phyloP scores from a whole-genome alignment of 92 coral and sea anemone species.

The Bergia puertoricense region DNA sequence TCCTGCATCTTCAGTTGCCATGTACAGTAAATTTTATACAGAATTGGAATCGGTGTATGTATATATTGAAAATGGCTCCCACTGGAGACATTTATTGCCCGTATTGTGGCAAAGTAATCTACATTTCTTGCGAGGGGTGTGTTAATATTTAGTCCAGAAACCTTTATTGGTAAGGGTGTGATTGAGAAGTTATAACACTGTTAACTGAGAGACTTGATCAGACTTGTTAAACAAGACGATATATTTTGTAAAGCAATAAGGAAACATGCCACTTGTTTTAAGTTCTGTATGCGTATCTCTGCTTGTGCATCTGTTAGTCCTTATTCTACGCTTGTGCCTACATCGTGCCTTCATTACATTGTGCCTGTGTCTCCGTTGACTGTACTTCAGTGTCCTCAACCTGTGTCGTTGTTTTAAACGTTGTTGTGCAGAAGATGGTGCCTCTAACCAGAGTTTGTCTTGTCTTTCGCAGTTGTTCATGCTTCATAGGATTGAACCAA shows the following conservation, averaged over 20 bases:
- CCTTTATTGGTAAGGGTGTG: background rate
- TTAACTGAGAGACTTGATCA: background rate
- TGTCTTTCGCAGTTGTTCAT: too few relatives aligned
- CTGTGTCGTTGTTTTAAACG: too few relatives aligned
- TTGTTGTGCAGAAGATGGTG: too few relatives aligned
- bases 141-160: background rate
- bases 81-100: background rate
- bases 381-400: too few relatives aligned
- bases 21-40: slow-evolving; percentile 46
- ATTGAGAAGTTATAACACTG: background rate
- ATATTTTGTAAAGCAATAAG: background rate
- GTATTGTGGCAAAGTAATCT: slow-evolving; percentile 7
- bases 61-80: slow-evolving; percentile 27
- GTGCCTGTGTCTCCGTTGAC: too few relatives aligned
- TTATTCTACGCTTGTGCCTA: too few relatives aligned
- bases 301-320: too few relatives aligned
- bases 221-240: background rate
- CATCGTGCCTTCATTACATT: too few relatives aligned
- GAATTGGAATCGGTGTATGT: slow-evolving; percentile 8
- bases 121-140: background rate
- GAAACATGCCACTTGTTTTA: background rate
- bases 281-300: too few relatives aligned
- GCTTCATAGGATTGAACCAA: too few relatives aligned
- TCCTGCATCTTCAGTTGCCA: slow-evolving; percentile 14
- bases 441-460: too few relatives aligned